phyloP scores from a whole-genome alignment of 2,797 vertebrate species.

The Astyanax mexicanus region DNA sequence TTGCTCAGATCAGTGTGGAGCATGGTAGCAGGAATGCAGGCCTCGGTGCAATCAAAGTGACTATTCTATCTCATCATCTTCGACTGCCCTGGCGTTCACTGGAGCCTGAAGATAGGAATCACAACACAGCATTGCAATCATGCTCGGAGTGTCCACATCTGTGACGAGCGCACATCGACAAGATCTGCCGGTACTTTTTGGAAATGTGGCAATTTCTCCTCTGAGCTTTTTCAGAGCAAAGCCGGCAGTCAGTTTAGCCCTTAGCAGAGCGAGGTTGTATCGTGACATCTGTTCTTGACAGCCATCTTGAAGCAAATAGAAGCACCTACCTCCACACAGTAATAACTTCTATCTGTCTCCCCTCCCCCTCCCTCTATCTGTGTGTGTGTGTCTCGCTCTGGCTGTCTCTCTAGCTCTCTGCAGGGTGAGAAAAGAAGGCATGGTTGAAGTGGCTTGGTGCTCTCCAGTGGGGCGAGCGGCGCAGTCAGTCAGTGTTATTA shows the following conservation, averaged over 20 bases:
- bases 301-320: slow-evolving; percentile 59
- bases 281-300: slow-evolving; percentile 42
- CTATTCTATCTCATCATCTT: background rate
- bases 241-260: slow-evolving; percentile 9
- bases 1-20: background rate
- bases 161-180: slow-evolving; percentile 9
- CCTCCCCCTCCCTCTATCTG: slow-evolving; percentile 23
- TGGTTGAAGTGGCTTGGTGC: slow-evolving; percentile 34
- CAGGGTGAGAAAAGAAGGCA: slow-evolving; percentile 29
- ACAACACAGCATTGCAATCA: background rate
- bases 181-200: slow-evolving; percentile 16
- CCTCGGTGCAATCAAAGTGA: background rate
- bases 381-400: slow-evolving; percentile 16
- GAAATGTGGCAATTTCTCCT: slow-evolving; percentile 25
- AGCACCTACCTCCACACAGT: slow-evolving; percentile 33
- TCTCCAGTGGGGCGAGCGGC: slow-evolving; percentile 38
- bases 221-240: slow-evolving; percentile 14
- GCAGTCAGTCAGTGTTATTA: slow-evolving; percentile 54
- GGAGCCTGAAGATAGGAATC: background rate
- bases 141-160: background rate
- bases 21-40: background rate
- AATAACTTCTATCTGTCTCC: slow-evolving; percentile 44
- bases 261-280: slow-evolving; percentile 15
- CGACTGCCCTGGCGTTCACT: background rate
- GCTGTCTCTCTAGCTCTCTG: slow-evolving; percentile 24